phyloP scores from a whole-genome alignment of 2,888 invertebrate species.

The Phragmatobia fuliginosa region DNA sequence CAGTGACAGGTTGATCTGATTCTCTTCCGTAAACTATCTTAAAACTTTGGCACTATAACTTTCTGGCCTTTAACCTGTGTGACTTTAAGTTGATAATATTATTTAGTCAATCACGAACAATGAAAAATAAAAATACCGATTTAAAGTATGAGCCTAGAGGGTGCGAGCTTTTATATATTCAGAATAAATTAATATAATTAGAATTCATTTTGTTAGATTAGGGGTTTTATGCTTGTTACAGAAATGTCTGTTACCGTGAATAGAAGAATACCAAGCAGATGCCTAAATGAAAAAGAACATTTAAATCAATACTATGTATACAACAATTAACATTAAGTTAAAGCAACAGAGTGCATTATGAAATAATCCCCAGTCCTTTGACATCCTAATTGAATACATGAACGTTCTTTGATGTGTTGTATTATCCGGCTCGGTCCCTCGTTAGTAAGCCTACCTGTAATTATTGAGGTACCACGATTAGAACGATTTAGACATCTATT shows the following conservation, averaged over 20 bases:
- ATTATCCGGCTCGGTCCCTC: constrained; percentile 13
- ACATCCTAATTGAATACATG: constrained; percentile 6
- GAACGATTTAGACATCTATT: constrained; percentile 14
- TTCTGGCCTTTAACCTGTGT: too few relatives aligned
- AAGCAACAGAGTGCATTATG: not conserved
- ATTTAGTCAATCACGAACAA: not conserved
- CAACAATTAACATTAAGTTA: not conserved
- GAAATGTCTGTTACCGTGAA: not conserved
- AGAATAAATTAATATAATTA: not conserved
- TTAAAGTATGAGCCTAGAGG: not conserved
- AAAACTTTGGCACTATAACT: too few relatives aligned
- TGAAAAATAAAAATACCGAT: not conserved
- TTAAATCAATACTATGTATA: not conserved
- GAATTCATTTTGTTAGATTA: not conserved
- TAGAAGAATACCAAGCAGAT: not conserved
- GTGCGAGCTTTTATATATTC: not conserved
- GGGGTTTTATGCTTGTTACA: not conserved
- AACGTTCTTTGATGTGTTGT: constrained; percentile 13
- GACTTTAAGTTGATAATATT: too few relatives aligned
- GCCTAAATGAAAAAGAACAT: not conserved
- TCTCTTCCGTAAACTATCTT: constrained; percentile 30
- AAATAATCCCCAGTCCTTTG: constrained; percentile 9
- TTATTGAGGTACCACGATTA: constrained; percentile 10
- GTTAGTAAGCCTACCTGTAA: constrained; percentile 12
- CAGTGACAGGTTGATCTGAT: constrained; percentile 15